Base-by-base conservation (phyloP, 2,113 vertebrate genomes). In the Choloepus hoffmanni region DNA sequence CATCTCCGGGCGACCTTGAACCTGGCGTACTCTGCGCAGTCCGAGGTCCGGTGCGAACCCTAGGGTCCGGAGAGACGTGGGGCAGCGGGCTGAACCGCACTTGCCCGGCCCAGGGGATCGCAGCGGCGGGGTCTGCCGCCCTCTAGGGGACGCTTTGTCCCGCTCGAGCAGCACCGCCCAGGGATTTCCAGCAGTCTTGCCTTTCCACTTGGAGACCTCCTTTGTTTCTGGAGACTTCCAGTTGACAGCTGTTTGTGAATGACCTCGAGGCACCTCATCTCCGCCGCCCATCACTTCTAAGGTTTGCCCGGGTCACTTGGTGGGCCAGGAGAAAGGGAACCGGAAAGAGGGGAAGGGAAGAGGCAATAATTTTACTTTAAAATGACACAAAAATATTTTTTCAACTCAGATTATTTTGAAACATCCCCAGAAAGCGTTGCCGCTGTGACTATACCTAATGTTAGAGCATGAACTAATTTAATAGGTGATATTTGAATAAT, bases 371-470 rank as follows among this genome's bases (percentile, higher is more conserved):
- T 89, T 78, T 50, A 58, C 43, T 53, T 88, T 88, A 74, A 94
- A 87, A 74, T 43, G 36, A 84, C 78, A 77, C 23, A 15, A 89
- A 85, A 65, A 24, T 53, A 12, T 58, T 79, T 89, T 85, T 92
- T 40, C 88, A 65, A 36, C 60, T 95, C 30, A n/a, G 8, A 8
- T 89, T 33, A 91, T 86, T 92, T 43, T 83, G 85, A 94, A 76
- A 93, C 76, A 95, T 96, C 78, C 90, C 60, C 94, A 95, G 92
- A 94, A 96, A 89, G 85, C 83, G 1, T 76, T 36, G 90, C 70
- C 70, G 85, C 78, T 67, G 79, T 76, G 40, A 81, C 91, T 45
- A 50, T 28, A 10, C 82, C 81, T 90, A 48, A 72, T 68, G 92
- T 85, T 93, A 92, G 94, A 92, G 84, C 79, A 33, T 8, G 93